Evolutionary conservation across 2,888 invertebrate genomes (phyloP).

Genomic region (Ectemnius cavifrons): DNA sequence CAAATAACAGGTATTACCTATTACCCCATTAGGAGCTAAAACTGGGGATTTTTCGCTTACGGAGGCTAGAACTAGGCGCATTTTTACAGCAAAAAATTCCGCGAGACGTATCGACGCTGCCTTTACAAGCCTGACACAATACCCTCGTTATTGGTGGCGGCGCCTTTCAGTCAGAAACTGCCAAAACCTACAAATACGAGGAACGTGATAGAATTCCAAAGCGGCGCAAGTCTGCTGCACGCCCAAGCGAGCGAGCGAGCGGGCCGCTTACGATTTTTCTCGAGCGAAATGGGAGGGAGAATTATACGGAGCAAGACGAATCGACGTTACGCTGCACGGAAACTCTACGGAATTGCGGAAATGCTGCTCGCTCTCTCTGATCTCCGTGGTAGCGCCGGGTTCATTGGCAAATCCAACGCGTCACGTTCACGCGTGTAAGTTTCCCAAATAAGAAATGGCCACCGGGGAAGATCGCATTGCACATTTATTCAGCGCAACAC

Average conservation of each 20-base stretch:
- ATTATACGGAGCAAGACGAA: slow-evolving; percentile 9
- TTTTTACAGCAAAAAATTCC: not conserved
- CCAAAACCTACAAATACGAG: slow-evolving; percentile 3
- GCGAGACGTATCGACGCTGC: not conserved
- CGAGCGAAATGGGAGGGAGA: not conserved
- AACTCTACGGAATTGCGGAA: slow-evolving; percentile 1
- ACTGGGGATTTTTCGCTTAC: no score
- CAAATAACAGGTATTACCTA: no score
- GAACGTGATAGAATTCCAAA: not conserved
- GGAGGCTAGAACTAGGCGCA: no score
- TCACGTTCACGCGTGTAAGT: not conserved
- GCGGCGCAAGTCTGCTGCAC: not conserved
- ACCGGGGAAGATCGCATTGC: no score
- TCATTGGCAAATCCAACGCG: not conserved
- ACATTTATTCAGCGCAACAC: no score
- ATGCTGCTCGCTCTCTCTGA: not conserved
- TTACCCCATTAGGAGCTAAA: no score
- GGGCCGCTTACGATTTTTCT: not conserved
- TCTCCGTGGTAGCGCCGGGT: not conserved
- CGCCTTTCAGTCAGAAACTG: not conserved
- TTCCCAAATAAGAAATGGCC: no score
- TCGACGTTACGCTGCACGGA: slow-evolving; percentile 4
- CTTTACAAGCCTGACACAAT: slow-evolving; percentile 1
- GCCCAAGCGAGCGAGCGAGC: not conserved
- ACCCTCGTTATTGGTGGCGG: not conserved